A percentile compares a stretch with the other conserved stretches of the same genome.
These are phyloP conservation scores for Lasioglossum zephyrum DNA, from an alignment of 2,888 invertebrate species.

Conservation along the genomic window DNA sequence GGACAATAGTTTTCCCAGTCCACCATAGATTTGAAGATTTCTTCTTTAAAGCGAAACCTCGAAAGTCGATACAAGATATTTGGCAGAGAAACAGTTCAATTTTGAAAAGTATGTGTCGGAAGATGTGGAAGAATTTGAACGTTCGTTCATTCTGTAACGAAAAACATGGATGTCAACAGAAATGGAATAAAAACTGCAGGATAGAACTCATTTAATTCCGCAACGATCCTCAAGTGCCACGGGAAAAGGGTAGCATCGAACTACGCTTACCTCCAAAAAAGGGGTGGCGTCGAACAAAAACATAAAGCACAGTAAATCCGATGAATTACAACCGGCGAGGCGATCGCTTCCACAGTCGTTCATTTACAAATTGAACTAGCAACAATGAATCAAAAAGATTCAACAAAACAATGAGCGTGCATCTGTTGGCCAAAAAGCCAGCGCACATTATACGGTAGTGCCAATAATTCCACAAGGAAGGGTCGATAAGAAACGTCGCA, in stretches of 20 bases:
- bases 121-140: not conserved
- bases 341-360: conserved; percentile 25
- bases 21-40: not conserved
- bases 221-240: not conserved
- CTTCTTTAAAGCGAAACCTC: not conserved
- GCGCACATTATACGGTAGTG: not conserved
- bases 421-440: conserved; percentile 12
- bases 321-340: conserved; percentile 28
- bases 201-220: not conserved
- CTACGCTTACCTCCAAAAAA: not conserved
- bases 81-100: not conserved
- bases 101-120: not conserved
- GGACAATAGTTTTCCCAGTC: not conserved
- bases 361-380: conserved; percentile 39
- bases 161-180: not conserved
- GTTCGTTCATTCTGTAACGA: not conserved
- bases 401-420: conserved; percentile 20
- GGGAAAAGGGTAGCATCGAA: not conserved
- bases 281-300: conserved; percentile 21
- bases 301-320: conserved; percentile 20
- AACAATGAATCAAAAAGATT: conserved; percentile 37
- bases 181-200: not conserved
- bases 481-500: not conserved
- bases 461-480: conserved; percentile 12
- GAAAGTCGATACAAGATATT: not conserved